phyloP scores from a whole-genome alignment of 2,888 invertebrate species.

The Mellilla xanthometata region DNA sequence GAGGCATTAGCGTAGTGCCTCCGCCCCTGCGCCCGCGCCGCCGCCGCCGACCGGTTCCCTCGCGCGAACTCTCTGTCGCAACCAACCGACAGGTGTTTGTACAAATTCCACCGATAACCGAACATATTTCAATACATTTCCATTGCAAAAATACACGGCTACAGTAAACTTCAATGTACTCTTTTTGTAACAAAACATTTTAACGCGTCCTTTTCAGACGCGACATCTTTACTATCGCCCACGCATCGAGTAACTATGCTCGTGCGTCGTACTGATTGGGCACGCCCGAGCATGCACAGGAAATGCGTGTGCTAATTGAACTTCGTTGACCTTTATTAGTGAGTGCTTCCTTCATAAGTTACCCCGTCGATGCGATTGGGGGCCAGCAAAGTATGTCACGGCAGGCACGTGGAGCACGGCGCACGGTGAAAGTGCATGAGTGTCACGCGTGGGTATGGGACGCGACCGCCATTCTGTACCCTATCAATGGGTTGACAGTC shows the following conservation, averaged over 20 bases:
- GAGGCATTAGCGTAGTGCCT: slow-evolving; percentile 38
- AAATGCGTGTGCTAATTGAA: slow-evolving; percentile 18
- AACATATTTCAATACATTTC: slow-evolving; percentile 41
- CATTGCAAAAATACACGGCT: background rate
- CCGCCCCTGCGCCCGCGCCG: slow-evolving; percentile 28
- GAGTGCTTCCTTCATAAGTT: slow-evolving; percentile 20
- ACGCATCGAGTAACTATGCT: slow-evolving; percentile 1
- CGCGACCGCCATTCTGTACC: slow-evolving; percentile 56
- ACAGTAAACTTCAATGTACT: background rate
- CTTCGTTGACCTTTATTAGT: slow-evolving; percentile 13
- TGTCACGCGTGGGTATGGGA: slow-evolving; percentile 44
- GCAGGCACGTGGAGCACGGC: slow-evolving; percentile 48
- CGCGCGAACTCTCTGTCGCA: slow-evolving; percentile 63
- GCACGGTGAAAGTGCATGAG: slow-evolving; percentile 64
- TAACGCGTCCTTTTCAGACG: background rate
- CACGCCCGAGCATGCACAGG: slow-evolving; percentile 2
- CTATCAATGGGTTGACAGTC: slow-evolving; percentile 67
- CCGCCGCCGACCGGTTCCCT: slow-evolving; percentile 61
- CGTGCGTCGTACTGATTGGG: background rate
- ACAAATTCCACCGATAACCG: slow-evolving; percentile 60
- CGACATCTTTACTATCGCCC: background rate
- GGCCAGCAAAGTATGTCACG: slow-evolving; percentile 63
- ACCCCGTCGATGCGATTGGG: slow-evolving; percentile 29
- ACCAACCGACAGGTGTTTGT: slow-evolving; percentile 71
- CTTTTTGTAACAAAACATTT: background rate